Percentiles rank a stretch among this genome's conserved stretches.
Conservation (phyloP, 2,888 invertebrate species). For the Yponomeuta plumbellus region DNA sequence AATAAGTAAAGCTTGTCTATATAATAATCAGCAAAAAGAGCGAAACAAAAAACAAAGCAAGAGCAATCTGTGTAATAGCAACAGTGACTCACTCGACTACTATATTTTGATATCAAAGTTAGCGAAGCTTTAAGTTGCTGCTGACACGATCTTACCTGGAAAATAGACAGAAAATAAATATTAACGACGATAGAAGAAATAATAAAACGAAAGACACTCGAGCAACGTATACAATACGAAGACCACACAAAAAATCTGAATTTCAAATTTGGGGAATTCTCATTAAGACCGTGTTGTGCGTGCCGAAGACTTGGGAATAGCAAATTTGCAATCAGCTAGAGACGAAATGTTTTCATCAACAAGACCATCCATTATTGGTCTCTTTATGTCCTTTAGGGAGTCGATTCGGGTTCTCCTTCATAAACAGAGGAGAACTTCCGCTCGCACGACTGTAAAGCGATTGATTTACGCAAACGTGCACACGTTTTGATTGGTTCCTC, state of each 20-base stretch:
- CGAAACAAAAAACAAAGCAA: not conserved
- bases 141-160: constrained; percentile 33
- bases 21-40: not conserved
- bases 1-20: not conserved
- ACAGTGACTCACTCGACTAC: not conserved
- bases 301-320: not conserved
- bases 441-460: not conserved
- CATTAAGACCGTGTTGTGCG: constrained; percentile 9
- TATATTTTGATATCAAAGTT: not conserved
- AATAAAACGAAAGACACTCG: constrained; percentile 5
- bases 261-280: constrained; percentile 12
- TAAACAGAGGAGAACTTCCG: not conserved
- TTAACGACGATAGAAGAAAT: constrained; percentile 3
- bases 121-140: not conserved
- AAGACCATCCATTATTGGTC: not conserved
- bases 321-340: not conserved
- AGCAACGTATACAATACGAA: not conserved
- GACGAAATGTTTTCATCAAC: not conserved
- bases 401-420: too few relatives aligned
- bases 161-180: constrained; percentile 27
- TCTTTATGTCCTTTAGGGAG: not conserved
- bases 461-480: not conserved
- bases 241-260: constrained; percentile 6
- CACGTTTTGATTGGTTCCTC: not conserved
- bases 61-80: not conserved